Percentiles rank a stretch among this genome's conserved stretches.
These are phyloP conservation scores for Andrena dorsata DNA, from an alignment of 2,888 invertebrate genomes.

Conservation along the genomic window DNA sequence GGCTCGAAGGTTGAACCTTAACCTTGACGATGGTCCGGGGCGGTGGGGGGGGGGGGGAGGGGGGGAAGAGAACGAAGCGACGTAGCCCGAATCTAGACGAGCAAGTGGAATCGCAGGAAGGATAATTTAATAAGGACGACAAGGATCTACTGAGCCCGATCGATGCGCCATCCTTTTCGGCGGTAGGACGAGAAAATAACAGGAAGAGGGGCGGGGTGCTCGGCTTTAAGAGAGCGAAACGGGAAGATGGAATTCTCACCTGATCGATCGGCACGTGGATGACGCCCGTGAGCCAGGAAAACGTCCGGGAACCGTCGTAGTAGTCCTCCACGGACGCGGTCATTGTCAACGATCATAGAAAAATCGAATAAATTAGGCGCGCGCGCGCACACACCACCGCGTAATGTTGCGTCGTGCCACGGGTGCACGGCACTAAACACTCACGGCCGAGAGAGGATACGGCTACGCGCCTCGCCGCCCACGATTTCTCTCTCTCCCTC, in stretches of 20 bases:
- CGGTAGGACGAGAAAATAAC: constrained; percentile 31
- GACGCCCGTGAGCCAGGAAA: constrained; percentile 89
- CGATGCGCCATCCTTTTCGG: constrained; percentile 49
- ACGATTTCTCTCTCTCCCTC: constrained; percentile 23
- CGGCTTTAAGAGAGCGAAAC: constrained; percentile 15
- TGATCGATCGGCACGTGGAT: constrained; percentile 92
- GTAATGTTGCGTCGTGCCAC: constrained; percentile 6
- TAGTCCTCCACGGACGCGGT: constrained; percentile 80
- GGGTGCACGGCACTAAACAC: constrained; percentile 6
- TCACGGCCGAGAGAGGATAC: background rate
- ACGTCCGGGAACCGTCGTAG: constrained; percentile 91
- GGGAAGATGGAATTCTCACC: constrained; percentile 86
- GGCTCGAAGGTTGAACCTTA: constrained; percentile 6
- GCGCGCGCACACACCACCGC: constrained; percentile 29
- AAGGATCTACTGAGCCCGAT: constrained; percentile 32
- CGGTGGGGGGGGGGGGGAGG: too few relatives aligned
- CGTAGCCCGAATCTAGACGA: background rate
- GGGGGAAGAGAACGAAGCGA: background rate
- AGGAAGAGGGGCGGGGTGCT: background rate
- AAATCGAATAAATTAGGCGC: constrained; percentile 33
- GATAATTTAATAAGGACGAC: constrained; percentile 29
- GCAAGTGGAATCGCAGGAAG: background rate
- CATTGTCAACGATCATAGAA: constrained; percentile 66
- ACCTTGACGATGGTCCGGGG: constrained; percentile 36
- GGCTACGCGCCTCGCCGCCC: background rate